Evolutionary conservation across 2,797 vertebrate species (phyloP), one percentile per base, ranked within the genome.

Genomic region (Chaunax sp.): DNA sequence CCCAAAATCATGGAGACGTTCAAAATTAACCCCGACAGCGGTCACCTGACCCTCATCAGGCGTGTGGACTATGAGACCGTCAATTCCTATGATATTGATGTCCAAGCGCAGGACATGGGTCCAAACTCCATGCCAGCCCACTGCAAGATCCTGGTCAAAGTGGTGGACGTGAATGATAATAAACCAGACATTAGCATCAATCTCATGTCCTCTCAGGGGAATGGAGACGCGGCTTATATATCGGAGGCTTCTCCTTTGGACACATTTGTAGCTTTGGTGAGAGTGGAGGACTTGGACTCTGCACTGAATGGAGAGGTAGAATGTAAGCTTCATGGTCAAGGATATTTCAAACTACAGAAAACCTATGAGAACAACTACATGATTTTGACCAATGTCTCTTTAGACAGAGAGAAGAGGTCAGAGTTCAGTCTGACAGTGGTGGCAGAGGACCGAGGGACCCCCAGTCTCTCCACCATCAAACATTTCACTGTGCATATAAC

Each of bases 101-200:
- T 96, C 2, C 98, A 98, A 69, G 98, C 97, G 26, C 97, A 99
- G 79, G 98, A 99, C 80, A 83, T 98, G 94, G 98, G 98, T 69
- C 98, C 97, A 0, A 98, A 99, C 91, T 98, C 97, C 1, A 98
- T 99, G 90, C 97, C 98, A 0, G 97, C 96, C 19, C 97, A 98
- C 73, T 99, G 97, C 91, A 99, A 98, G 90, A 97, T 99, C 86
- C 93, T 96, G 75, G 96, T 99, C 58, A 96, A 97, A 80, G 86
- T 99, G 64, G 94, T 95, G 9, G 98, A 99, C 1, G 94, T 99
- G 16, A 99, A 99, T 26, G 98, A 99, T 87, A 99, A 99, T 77
- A 97, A 96, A 19, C 98, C 98, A 0, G 97, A 98, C 69, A 97
- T 99, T 52, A 97, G 93, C 73, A 93, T 99, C 78, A 98, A 95